phyloP scores from a whole-genome alignment of 2,888 invertebrate species.

The Meteorus colon region DNA sequence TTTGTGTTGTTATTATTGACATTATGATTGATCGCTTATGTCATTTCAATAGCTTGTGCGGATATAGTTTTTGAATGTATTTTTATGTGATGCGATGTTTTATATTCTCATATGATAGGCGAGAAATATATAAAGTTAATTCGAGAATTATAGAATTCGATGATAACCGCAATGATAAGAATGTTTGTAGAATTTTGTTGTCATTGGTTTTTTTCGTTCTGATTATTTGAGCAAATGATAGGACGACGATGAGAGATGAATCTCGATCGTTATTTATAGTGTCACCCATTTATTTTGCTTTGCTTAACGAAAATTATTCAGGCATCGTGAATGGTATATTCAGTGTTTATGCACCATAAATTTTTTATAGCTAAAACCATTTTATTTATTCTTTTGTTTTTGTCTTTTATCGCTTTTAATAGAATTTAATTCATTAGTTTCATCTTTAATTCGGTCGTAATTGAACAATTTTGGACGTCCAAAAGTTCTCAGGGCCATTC shows the following conservation, averaged over 20 bases:
- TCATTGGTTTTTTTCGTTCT: constrained; percentile 18
- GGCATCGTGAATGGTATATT: neutral
- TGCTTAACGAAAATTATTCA: neutral
- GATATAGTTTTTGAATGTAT: neutral
- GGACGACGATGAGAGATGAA: constrained; percentile 59
- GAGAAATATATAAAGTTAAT: neutral
- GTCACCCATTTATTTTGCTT: constrained; percentile 7
- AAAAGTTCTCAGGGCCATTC: constrained; percentile 19
- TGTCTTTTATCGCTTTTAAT: constrained; percentile 15
- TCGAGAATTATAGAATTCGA: constrained; percentile 32
- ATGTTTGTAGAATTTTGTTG: constrained; percentile 33
- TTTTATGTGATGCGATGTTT: neutral
- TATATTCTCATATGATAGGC: neutral
- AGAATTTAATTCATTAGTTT: neutral
- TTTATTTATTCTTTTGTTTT: neutral
- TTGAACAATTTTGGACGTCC: constrained; percentile 33
- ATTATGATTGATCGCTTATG: neutral
- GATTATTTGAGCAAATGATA: constrained; percentile 62
- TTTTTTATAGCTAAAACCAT: neutral
- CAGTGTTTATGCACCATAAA: no score
- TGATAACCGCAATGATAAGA: constrained; percentile 40
- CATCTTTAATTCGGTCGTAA: constrained; percentile 47
- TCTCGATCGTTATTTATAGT: constrained; percentile 47
- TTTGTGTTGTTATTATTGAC: no score
- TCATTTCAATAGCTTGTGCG: neutral